Evolutionary conservation across 2,797 vertebrate genomes (phyloP), one percentile per base, ranked within the genome.

Genomic region (Cygnus olor): DNA sequence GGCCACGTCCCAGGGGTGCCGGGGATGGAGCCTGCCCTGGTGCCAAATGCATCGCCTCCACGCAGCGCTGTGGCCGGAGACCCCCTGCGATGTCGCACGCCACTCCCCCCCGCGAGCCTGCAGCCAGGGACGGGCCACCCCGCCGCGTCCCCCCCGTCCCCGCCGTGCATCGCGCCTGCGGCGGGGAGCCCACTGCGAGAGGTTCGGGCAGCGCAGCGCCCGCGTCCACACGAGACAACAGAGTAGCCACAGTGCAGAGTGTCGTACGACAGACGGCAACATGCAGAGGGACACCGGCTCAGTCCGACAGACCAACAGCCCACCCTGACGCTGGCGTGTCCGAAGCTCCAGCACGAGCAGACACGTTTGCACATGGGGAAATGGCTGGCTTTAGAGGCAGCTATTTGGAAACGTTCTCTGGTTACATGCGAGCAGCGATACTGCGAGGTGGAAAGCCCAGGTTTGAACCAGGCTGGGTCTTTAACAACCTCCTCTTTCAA

Each of bases 231-330:
- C 69, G 47, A 94, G 94, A 93, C 91, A 95, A 94, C 94, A 96
- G 95, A 96, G 92, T 96, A 96, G 94, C 96, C 96, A 96, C 95
- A 96, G 96, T 96, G 96, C 96, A 96, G 89, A 91, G 88, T 93
- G 96, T 96, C 95, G 86, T 92, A 96, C 95, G 86, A 91, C 71
- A 91, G 92, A 96, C 68, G 82, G 95, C 87, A 21, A 94, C 97
- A 95, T 97, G 97, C 97, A 97, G 91, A 94, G 80, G 95, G 91
- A 95, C 96, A 95, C 80, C 6, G 66, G 91, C 95, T 96, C 90
- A 96, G 93, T 89, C 96, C 45, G 51, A 96, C 95, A 95, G 96
- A 96, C 94, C 95, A 95, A 96, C 96, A 96, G 94, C 91, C 96
- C 94, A 69, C 88, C 94, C 93, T 92, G 95, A 91, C 61, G 54